These are phyloP conservation scores for Centrocercus urophasianus DNA, from an alignment of 2,113 vertebrate species.

Conservation along the genomic window DNA sequence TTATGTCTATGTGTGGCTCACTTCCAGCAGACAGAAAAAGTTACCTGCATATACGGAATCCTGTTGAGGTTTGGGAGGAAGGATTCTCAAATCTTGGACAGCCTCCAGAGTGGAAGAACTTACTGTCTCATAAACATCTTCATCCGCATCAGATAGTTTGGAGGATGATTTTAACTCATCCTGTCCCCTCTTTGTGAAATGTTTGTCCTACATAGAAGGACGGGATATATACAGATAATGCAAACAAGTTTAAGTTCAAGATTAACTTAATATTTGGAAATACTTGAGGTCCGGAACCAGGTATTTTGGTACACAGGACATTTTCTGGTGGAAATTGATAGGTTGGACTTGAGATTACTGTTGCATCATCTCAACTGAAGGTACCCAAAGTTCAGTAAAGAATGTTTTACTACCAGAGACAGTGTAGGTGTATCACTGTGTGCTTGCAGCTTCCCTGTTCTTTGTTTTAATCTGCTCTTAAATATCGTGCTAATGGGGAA, in stretches of 20 bases:
- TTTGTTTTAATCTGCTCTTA: background rate
- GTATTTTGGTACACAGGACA: background rate
- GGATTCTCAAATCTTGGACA: conserved; percentile 41
- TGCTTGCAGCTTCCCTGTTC: background rate
- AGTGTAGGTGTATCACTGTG: background rate
- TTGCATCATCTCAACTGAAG: background rate
- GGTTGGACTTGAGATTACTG: background rate
- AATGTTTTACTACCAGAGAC: background rate
- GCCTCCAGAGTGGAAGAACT: background rate
- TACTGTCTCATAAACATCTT: conserved; percentile 62
- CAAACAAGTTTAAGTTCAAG: background rate
- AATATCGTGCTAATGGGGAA: background rate
- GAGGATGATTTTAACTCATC: background rate
- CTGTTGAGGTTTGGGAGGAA: conserved; percentile 70
- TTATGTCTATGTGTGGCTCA: background rate
- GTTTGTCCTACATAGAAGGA: conserved; percentile 37
- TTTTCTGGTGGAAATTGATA: background rate
- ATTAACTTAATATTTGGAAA: background rate
- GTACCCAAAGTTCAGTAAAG: background rate
- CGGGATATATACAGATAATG: background rate
- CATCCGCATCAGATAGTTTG: background rate
- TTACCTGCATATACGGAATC: conserved; percentile 80
- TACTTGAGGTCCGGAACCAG: background rate
- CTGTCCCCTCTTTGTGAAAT: background rate
- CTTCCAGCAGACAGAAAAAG: background rate